Percentiles rank a stretch among this genome's conserved stretches.
phyloP scores from a whole-genome alignment of 92 coral and sea anemone species.

The Zoanthus sansibaricus region DNA sequence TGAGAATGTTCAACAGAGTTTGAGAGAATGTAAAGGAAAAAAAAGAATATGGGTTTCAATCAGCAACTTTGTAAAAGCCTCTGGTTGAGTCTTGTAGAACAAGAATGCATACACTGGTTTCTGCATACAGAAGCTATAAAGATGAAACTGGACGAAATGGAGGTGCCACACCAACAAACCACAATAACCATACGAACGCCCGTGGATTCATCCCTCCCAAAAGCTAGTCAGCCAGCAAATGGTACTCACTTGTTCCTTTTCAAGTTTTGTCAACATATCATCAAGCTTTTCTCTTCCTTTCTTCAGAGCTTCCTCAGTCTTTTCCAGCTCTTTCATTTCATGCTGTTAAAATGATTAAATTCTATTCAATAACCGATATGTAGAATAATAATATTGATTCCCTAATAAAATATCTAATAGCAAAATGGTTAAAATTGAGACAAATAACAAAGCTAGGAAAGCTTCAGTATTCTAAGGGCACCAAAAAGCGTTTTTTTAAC shows the following conservation, averaged over 20 bases:
- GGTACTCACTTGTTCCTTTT: constrained; percentile 81
- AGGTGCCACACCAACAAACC: neutral
- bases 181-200: too few relatives aligned
- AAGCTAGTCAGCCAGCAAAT: too few relatives aligned
- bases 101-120: neutral
- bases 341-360: constrained; percentile 48
- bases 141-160: neutral
- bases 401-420: too few relatives aligned
- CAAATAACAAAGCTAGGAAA: too few relatives aligned
- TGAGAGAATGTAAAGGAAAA: constrained; percentile 1
- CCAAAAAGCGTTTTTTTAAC: too few relatives aligned
- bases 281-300: constrained; percentile 85
- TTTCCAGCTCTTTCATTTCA: constrained; percentile 84
- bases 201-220: neutral
- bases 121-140: too few relatives aligned
- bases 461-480: too few relatives aligned
- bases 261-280: constrained; percentile 83
- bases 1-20: neutral
- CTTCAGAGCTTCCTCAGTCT: constrained; percentile 78
- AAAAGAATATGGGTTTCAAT: constrained; percentile 4
- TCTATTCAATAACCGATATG: too few relatives aligned
- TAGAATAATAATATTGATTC: too few relatives aligned
- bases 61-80: neutral
- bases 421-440: too few relatives aligned
- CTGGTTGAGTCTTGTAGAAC: neutral